Evolutionary conservation across 2,888 invertebrate species (phyloP), one percentile per base, ranked within the genome.

Genomic region (Epinotia bilunana): DNA sequence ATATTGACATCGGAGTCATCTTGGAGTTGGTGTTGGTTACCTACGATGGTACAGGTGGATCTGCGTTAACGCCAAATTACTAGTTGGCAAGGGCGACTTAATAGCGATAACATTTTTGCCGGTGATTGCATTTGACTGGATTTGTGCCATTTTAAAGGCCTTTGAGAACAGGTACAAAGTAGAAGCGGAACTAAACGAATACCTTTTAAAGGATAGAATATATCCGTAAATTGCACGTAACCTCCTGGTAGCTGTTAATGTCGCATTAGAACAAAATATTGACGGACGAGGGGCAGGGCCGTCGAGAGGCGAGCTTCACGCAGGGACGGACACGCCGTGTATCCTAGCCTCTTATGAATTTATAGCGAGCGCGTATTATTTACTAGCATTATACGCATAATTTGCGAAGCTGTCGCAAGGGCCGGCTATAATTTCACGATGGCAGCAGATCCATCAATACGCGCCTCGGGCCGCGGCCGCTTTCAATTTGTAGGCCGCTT

Each of bases 321-420:
- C 63, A 63, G 46, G 39, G 39, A 39, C 5, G 23, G 58, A 39
- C 58, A 28, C 49, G 65, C 67, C 65, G 71, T 60, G 64, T 64
- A 74, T 74, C 61, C 86, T 89, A 88, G 90, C 85, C 80, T 83
- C 83, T 86, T 88, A 88, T 88, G 89, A 91, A 91, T 92, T 91
- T 90, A 91, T 91, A 90, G 89, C 88, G 88, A 86, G 85, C 82
- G 85, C 80, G 85, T 91, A 92, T 92, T 93, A 93, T 93, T 92
- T 91, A 91, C 93, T 92, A 92, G 93, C 90, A 93, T 93, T 93
- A 93, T 92, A 91, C 90, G 93, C 91, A 93, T 92, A 93, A 92
- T 93, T 94, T 92, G 93, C 93, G 91, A 90, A 92, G 93, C 92
- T 93, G 93, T 94, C 93, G 92, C 93, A 91, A 92, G 90, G 88